These are phyloP conservation scores for Penelope pileata DNA, from an alignment of 2,113 vertebrate genomes.

Conservation along the genomic window DNA sequence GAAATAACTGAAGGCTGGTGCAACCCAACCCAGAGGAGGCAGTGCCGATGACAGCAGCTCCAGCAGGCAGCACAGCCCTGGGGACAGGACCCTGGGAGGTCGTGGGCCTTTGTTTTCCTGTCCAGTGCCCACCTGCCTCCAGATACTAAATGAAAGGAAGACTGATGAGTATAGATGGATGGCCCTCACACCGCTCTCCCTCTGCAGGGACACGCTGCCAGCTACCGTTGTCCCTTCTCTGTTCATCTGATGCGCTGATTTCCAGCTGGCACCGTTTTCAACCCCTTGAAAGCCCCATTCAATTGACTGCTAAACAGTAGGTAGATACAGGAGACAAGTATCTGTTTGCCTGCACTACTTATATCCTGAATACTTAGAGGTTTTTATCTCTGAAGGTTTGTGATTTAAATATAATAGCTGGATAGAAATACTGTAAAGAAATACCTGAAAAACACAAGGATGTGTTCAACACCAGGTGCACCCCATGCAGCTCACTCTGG, in stretches of 20 bases:
- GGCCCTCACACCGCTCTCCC: background rate
- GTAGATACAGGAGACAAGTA: slow-evolving; percentile 19
- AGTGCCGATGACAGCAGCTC: background rate
- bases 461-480: background rate
- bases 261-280: slow-evolving; percentile 29
- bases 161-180: background rate
- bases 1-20: background rate
- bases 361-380: background rate
- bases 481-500: background rate
- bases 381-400: slow-evolving; percentile 4
- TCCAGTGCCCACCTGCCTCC: background rate
- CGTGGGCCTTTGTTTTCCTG: background rate
- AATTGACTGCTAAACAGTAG: slow-evolving; percentile 35
- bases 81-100: background rate
- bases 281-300: slow-evolving; percentile 16
- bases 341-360: slow-evolving; percentile 3
- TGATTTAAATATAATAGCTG: slow-evolving; percentile 7
- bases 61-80: background rate
- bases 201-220: background rate
- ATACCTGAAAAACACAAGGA: background rate
- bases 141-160: background rate
- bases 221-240: background rate
- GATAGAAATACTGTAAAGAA: slow-evolving; percentile 2
- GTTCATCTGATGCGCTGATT: background rate
- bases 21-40: background rate